These are phyloP conservation scores for Alca torda DNA, from an alignment of 2,797 vertebrate genomes.

Conservation along the genomic window DNA sequence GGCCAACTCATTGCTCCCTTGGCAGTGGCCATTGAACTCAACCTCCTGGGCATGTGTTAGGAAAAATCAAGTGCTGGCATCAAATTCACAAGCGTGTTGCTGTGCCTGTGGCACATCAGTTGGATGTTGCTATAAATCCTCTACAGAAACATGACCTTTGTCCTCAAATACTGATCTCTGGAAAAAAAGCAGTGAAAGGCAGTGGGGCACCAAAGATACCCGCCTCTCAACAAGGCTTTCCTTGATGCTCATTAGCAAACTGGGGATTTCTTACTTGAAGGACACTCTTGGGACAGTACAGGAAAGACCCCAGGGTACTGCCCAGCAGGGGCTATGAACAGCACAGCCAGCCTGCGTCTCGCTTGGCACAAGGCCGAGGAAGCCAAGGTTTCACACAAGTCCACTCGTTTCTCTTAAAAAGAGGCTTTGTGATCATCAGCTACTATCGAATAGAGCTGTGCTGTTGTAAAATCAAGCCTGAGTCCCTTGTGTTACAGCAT, in stretches of 20 bases:
- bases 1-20: not conserved
- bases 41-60: not conserved
- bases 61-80: not conserved
- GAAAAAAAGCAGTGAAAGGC: not conserved
- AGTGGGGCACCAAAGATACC: not conserved
- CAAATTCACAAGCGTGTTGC: accelerated
- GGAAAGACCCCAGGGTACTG: not conserved
- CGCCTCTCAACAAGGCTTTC: not conserved
- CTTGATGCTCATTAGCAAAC: not conserved
- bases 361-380: not conserved
- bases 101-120: not conserved
- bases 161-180: not conserved
- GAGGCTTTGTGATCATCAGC: not conserved
- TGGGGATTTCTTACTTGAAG: not conserved
- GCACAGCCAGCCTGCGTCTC: not conserved
- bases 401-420: not conserved
- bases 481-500: accelerated
- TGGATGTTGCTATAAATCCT: not conserved
- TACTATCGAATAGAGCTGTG: not conserved
- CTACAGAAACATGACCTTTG: not conserved
- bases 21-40: not conserved
- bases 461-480: not conserved
- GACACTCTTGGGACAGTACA: not conserved
- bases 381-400: not conserved
- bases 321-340: not conserved